These are phyloP conservation scores for Spongilla lacustris DNA, from an alignment of 37 sponge, comb jelly and placozoan genomes.

Conservation along the genomic window DNA sequence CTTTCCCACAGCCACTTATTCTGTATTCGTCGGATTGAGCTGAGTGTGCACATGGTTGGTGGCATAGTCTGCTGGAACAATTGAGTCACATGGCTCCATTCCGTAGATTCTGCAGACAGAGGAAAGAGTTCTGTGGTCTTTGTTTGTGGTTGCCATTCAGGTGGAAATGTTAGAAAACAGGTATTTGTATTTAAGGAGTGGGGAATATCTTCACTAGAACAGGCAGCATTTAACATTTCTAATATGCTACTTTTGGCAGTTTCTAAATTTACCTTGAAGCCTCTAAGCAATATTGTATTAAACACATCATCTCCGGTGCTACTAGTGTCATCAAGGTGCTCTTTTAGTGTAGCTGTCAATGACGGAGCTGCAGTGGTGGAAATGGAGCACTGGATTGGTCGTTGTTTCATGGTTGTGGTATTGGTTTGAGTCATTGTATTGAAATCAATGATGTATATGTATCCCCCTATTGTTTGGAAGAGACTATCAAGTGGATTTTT, in stretches of 20 bases:
- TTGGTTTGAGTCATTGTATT: conserved; percentile 76
- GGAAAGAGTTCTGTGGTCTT: conserved; percentile 36
- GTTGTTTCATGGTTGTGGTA: conserved; percentile 16
- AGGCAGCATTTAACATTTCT: not conserved
- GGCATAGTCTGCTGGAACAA: conserved; percentile 64
- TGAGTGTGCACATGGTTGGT: not conserved
- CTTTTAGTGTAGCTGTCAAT: not conserved
- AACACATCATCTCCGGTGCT: not conserved
- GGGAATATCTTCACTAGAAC: not conserved
- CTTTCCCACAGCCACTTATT: conserved; percentile 83
- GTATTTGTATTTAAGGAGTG: not conserved
- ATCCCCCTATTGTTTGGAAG: not conserved
- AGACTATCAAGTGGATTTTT: conserved; percentile 19
- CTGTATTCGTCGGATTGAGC: conserved; percentile 63
- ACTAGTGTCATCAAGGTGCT: not conserved
- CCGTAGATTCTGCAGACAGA: conserved; percentile 18
- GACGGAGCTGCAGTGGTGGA: not conserved
- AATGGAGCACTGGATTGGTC: not conserved
- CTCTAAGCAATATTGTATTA: not conserved
- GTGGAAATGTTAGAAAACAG: not conserved
- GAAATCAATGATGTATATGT: conserved; percentile 50
- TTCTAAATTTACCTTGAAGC: not conserved
- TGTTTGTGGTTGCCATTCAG: conserved; percentile 57
- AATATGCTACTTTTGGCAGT: not conserved
- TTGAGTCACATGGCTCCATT: conserved; percentile 42